These are phyloP conservation scores for Belgica antarctica DNA, from an alignment of 2,888 invertebrate species.

Conservation along the genomic window DNA sequence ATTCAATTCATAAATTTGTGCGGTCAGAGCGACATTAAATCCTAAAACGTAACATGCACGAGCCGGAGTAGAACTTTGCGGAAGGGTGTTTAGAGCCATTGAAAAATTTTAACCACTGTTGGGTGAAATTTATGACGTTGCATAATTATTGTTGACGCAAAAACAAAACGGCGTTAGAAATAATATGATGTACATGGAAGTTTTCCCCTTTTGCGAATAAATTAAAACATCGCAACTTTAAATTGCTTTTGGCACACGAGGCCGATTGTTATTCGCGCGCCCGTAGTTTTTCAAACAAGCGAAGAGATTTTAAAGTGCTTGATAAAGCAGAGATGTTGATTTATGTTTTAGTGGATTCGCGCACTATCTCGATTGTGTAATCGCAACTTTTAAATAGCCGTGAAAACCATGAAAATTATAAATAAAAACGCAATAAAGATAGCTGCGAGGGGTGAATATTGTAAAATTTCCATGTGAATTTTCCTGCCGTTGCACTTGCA, in stretches of 20 bases:
- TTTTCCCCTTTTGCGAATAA: conserved; percentile 13
- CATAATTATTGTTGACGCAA: conserved; percentile 41
- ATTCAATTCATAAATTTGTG: conserved; percentile 34
- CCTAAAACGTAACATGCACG: conserved; percentile 6
- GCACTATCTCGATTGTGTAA: conserved; percentile 29
- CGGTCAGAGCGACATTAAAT: conserved; percentile 23
- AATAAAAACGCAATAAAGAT: background rate
- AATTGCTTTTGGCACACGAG: conserved; percentile 22
- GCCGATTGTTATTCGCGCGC: background rate
- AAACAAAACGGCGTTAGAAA: conserved; percentile 27
- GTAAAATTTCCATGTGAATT: background rate
- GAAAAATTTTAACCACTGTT: conserved; percentile 11
- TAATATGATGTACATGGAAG: background rate
- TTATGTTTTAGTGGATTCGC: conserved; percentile 35
- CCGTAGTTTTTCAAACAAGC: background rate
- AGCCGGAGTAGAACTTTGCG: background rate
- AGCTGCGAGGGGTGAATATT: background rate
- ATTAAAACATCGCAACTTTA: conserved; percentile 33
- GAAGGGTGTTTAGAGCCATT: background rate
- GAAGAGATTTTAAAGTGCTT: conserved; percentile 17
- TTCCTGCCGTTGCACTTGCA: no score
- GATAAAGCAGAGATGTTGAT: conserved; percentile 39
- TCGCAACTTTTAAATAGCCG: conserved; percentile 35
- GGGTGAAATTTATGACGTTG: conserved; percentile 31
- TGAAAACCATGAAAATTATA: conserved; percentile 20